phyloP scores from a whole-genome alignment of 1,140 invertebrate species.

The Seison nebaliae region DNA sequence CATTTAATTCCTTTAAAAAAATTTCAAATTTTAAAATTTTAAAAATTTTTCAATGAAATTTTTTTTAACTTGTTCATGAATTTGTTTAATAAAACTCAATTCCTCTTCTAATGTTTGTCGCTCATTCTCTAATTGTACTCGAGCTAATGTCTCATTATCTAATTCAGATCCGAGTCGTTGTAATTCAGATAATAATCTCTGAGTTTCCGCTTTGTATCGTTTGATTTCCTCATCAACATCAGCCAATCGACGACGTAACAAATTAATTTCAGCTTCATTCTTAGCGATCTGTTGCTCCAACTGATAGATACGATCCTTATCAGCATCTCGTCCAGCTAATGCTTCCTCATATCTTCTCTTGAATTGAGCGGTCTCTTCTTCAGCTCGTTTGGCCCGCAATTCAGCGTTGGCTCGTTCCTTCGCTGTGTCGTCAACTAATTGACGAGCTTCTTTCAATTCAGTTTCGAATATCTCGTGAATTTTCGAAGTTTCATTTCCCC shows the following conservation, averaged over 20 bases:
- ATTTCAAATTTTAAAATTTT: no score
- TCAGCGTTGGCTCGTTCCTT: slow-evolving; percentile 15
- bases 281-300: slow-evolving; percentile 31
- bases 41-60: no score
- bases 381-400: slow-evolving; percentile 2
- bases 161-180: slow-evolving; percentile 21
- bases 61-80: slow-evolving; percentile 12
- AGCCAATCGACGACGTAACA: slow-evolving; percentile 28
- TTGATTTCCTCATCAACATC: slow-evolving; percentile 30
- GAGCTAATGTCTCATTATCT: slow-evolving; percentile 12
- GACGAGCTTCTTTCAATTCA: slow-evolving; percentile 16
- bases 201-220: slow-evolving; percentile 26
- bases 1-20: slow-evolving; percentile 10
- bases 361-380: slow-evolving; percentile 11
- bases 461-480: slow-evolving; percentile 22
- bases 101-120: slow-evolving; percentile 11
- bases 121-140: slow-evolving; percentile 11
- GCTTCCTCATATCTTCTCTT: slow-evolving; percentile 21
- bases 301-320: slow-evolving; percentile 28
- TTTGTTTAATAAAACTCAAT: slow-evolving; percentile 9
- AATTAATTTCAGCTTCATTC: slow-evolving; percentile 30
- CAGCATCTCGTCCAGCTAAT: slow-evolving; percentile 24
- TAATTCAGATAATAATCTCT: slow-evolving; percentile 27
- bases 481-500: slow-evolving; percentile 27
- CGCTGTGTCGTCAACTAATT: slow-evolving; percentile 15